Evolutionary conservation across 2,797 vertebrate species (phyloP).

Genomic region (Philypnodon macrostomus): DNA sequence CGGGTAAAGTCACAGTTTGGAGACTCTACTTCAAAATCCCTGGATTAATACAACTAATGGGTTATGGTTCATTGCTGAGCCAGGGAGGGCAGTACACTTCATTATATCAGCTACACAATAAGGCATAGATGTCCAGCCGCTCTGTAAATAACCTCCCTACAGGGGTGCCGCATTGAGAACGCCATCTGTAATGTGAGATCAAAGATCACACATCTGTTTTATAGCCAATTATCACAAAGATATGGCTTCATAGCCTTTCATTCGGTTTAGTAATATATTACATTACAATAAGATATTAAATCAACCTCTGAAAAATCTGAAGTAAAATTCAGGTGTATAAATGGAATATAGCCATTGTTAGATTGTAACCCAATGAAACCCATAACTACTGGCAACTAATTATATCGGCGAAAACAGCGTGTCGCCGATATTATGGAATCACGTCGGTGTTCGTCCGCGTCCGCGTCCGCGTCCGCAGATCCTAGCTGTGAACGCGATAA

Average conservation of each 20-base stretch:
- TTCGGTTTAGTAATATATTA: background rate
- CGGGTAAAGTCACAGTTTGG: conserved; percentile 13
- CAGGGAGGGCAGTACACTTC: conserved; percentile 17
- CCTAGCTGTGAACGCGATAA: too few species aligned
- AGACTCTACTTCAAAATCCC: conserved; percentile 24
- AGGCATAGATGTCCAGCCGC: conserved; percentile 39
- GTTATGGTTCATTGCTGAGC: conserved; percentile 21
- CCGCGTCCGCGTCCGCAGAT: too few species aligned
- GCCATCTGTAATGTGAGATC: conserved; percentile 38
- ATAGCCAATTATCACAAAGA: conserved; percentile 40
- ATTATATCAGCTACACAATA: conserved; percentile 45
- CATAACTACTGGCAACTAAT: too few species aligned
- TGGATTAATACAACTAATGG: conserved; percentile 38
- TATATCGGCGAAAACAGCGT: too few species aligned
- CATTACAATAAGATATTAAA: background rate
- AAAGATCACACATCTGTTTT: conserved; percentile 45
- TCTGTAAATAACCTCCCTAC: conserved; percentile 38
- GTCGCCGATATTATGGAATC: too few species aligned
- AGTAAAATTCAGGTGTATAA: background rate
- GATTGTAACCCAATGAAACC: too few species aligned
- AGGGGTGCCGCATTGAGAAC: conserved; percentile 30
- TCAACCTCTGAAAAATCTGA: background rate
- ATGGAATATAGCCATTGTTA: background rate
- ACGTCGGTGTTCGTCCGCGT: too few species aligned
- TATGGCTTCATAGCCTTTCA: conserved; percentile 19